Percentiles rank a stretch among this genome's conserved stretches.
Conservation (phyloP, 2,888 invertebrate species). For the Diarsia brunnea region DNA sequence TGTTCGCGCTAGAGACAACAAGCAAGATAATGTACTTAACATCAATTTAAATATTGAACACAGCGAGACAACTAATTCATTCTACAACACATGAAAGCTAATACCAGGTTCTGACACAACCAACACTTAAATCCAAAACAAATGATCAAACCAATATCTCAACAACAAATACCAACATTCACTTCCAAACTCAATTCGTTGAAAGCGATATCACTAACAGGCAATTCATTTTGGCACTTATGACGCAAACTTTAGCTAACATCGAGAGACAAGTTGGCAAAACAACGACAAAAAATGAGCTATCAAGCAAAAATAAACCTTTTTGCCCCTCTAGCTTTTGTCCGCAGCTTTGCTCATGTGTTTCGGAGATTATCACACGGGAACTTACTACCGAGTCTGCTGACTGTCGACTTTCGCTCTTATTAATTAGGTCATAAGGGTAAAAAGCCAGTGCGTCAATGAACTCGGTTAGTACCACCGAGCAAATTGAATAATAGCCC, state of each 20-base stretch:
- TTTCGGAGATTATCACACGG: not conserved
- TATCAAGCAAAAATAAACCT: slow-evolving; percentile 40
- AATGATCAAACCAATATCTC: slow-evolving; percentile 17
- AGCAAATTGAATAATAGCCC: too few species aligned
- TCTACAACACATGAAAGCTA: not conserved
- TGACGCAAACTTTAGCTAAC: slow-evolving; percentile 42
- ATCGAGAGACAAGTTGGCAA: slow-evolving; percentile 39
- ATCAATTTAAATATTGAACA: not conserved
- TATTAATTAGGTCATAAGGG: too few species aligned
- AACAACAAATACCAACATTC: slow-evolving; percentile 19
- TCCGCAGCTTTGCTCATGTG: not conserved
- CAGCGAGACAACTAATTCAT: not conserved
- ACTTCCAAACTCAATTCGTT: slow-evolving; percentile 23
- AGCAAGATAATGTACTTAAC: not conserved
- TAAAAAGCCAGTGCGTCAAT: too few species aligned
- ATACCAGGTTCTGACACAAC: not conserved
- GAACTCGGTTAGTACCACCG: too few species aligned
- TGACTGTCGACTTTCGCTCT: too few species aligned
- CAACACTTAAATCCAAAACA: slow-evolving; percentile 9
- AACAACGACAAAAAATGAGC: slow-evolving; percentile 54
- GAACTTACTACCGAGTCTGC: too few species aligned
- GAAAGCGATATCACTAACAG: slow-evolving; percentile 40
- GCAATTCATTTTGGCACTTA: slow-evolving; percentile 46
- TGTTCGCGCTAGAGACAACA: not conserved
- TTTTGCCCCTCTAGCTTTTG: not conserved